A percentile compares a stretch with the other conserved stretches of the same genome.
phyloP scores from a whole-genome alignment of 2,888 invertebrate genomes.

The Drymonia ruficornis region DNA sequence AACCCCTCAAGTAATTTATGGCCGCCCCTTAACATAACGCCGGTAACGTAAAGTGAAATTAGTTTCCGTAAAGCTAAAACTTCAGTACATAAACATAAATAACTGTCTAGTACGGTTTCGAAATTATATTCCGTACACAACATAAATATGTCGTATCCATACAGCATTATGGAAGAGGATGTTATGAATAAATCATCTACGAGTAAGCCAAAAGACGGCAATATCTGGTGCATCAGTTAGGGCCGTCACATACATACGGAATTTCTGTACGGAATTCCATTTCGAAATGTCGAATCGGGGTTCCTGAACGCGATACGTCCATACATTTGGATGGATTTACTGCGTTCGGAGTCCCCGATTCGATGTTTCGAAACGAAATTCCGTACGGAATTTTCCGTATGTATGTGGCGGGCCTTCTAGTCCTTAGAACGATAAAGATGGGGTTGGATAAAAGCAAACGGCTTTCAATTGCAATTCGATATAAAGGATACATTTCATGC shows the following conservation, averaged over 20 bases:
- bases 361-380: too few relatives aligned
- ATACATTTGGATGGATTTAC: too few relatives aligned
- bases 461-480: conserved; percentile 9
- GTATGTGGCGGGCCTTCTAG: too few relatives aligned
- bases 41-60: conserved; percentile 36
- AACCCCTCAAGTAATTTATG: too few relatives aligned
- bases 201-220: conserved; percentile 57
- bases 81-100: conserved; percentile 36
- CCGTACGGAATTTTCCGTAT: too few relatives aligned
- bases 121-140: conserved; percentile 32
- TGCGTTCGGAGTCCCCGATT: too few relatives aligned
- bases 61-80: conserved; percentile 32
- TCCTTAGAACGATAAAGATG: conserved; percentile 41
- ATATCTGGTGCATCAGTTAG: conserved; percentile 55
- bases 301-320: too few relatives aligned
- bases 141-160: conserved; percentile 42
- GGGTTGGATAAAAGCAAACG: conserved; percentile 37
- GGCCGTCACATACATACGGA: too few relatives aligned
- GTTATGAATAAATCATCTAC: conserved; percentile 62
- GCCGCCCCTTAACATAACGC: not conserved
- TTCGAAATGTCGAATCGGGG: too few relatives aligned
- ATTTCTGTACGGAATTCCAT: too few relatives aligned
- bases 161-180: conserved; percentile 44
- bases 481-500: not conserved
- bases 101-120: conserved; percentile 32